These are phyloP conservation scores for Indri indri DNA, from an alignment of 2,113 vertebrate species.

Conservation along the genomic window DNA sequence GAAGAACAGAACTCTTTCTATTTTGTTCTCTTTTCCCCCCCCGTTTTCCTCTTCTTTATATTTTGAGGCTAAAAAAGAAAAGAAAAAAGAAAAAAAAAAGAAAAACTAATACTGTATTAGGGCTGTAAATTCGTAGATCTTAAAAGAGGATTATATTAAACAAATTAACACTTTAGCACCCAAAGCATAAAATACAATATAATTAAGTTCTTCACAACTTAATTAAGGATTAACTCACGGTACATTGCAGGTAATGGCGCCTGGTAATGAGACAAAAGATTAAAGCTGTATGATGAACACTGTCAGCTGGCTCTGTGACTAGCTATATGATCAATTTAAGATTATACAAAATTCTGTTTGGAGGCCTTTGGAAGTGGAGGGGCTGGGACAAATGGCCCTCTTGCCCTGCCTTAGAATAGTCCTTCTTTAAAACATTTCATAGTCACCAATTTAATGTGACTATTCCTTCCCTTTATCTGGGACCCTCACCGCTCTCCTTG, in stretches of 20 bases:
- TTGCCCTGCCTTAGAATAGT: neutral
- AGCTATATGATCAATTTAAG: neutral
- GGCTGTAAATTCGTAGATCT: neutral
- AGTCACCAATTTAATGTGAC: neutral
- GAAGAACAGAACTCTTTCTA: neutral
- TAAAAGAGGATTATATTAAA: constrained; percentile 19
- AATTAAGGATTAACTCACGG: constrained; percentile 37
- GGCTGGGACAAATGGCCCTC: neutral
- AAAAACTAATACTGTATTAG: neutral
- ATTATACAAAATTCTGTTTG: neutral
- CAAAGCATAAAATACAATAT: constrained; percentile 8
- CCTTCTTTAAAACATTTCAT: constrained; percentile 33
- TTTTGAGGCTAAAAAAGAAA: neutral
- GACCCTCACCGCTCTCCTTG: neutral
- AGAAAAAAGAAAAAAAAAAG: too few relatives aligned
- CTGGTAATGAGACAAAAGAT: neutral
- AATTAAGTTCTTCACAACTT: constrained; percentile 29
- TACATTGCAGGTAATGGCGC: neutral
- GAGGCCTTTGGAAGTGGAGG: neutral
- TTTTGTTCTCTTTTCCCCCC: neutral
- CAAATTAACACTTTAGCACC: neutral
- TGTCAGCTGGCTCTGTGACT: neutral
- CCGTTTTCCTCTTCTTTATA: neutral
- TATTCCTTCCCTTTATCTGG: neutral
- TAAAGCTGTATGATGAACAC: neutral